Base-by-base conservation (phyloP, 2,113 vertebrate species). In the Chionomys nivalis region DNA sequence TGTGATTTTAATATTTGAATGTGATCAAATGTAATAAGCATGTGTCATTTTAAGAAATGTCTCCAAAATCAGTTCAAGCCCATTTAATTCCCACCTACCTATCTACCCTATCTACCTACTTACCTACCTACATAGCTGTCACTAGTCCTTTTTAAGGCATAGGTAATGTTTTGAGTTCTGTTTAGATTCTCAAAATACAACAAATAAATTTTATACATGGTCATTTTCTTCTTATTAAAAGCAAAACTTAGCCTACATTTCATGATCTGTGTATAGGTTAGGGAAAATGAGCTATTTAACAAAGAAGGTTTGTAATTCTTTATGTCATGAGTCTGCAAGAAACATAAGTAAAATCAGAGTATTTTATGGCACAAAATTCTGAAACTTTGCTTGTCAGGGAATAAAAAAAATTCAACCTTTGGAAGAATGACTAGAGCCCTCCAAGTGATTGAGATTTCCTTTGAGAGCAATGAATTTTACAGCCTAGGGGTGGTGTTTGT, bases 141-240 rank as follows among this genome's bases (percentile, higher is more conserved):
- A 52, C 10, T 93, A 1, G 39, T 44, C 11, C 12, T 95, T 9
- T 89, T 85, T 85, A 92, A 92, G 21, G 6, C 44, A 73, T 26
- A 63, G 26, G 24, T 31, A 39, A 77, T 88, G 23, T 66, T 63
- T 31, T 61, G n/a, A 52, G 26, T 49, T 94, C 21, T 95, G 31
- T 58, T 89, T 44, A 91, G 66, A 93, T 65, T 63, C 42, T 81
- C 90, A 90, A 92, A 87, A 61, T 78, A 77, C 0, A 55, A 9
- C 26, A 13, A 66, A 3, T 66, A 17, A 23, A 63, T 90, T 42
- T 89, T 91, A 52, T 2, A 44, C 52, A 16, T 13, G 2, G 19
- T 96, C 26, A 52, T 94, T 93, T 97, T 77, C 75, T 95, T 96
- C 91, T 73, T 44, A 92, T 55, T 52, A 68, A 24, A 94, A 94